Conservation (phyloP, 1,140 invertebrate genomes). For the Agrilus planipennis region DNA sequence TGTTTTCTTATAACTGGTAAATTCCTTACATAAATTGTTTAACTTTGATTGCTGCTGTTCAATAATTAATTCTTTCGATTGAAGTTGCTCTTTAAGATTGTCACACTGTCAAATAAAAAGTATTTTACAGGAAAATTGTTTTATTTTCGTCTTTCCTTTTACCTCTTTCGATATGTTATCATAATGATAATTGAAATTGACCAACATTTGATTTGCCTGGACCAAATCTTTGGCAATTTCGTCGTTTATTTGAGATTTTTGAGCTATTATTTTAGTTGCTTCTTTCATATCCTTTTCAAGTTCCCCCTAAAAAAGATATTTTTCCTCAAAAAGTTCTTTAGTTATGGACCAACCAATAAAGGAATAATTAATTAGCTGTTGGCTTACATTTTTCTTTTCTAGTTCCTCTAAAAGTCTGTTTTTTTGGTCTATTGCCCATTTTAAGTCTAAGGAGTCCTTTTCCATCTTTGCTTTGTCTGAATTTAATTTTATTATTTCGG, state of each 20-base stretch:
- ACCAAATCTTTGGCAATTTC: constrained; percentile 27
- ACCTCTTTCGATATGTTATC: constrained; percentile 22
- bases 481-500: constrained; percentile 7
- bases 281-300: constrained; percentile 23
- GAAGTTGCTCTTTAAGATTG: constrained; percentile 10
- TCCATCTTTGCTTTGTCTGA: background rate
- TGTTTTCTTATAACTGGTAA: constrained; percentile 13
- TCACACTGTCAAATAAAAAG: too few relatives aligned
- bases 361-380: background rate
- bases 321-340: background rate
- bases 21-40: constrained; percentile 13
- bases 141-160: background rate
- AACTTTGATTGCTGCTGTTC: constrained; percentile 8
- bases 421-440: background rate
- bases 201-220: constrained; percentile 27
- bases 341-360: constrained; percentile 1
- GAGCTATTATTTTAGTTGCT: constrained; percentile 20
- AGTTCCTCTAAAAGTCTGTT: constrained; percentile 5
- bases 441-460: background rate
- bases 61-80: constrained; percentile 13
- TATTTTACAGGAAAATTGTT: background rate
- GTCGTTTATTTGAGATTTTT: constrained; percentile 23
- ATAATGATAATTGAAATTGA: constrained; percentile 25
- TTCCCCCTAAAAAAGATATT: constrained; percentile 19
- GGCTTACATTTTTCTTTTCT: constrained; percentile 3